Conservation (phyloP, 53 echinoderm and acorn worm genomes). For the Echinarachnius parma region DNA sequence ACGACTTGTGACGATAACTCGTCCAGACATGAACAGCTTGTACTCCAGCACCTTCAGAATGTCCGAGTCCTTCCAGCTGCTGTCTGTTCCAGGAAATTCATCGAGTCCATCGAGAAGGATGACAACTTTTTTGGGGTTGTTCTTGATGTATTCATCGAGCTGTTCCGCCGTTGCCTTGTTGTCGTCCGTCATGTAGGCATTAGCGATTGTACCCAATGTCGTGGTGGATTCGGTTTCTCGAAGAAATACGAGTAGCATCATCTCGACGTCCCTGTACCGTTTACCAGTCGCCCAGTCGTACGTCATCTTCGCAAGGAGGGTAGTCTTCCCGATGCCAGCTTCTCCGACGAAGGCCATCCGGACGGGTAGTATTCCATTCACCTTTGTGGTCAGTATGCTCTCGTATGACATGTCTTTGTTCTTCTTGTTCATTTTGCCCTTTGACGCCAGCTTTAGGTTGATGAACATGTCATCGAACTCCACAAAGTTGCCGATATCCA, state of each 20-base stretch:
- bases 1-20: constrained; percentile 19
- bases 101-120: constrained; percentile 10
- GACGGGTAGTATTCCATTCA: neutral
- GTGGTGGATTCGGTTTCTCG: neutral
- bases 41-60: neutral
- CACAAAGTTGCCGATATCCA: constrained; percentile 4
- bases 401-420: neutral
- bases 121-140: constrained; percentile 2
- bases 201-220: constrained; percentile 2
- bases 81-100: neutral
- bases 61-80: neutral
- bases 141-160: constrained; percentile 11
- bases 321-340: constrained; percentile 14
- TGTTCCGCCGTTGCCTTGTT: neutral
- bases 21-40: neutral
- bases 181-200: neutral
- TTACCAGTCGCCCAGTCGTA: constrained; percentile 14
- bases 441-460: constrained; percentile 5
- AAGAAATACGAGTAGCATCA: neutral
- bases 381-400: neutral
- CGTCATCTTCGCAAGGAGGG: constrained; percentile 12
- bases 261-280: neutral
- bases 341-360: constrained; percentile 1
- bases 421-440: too few species aligned
- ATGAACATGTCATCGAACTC: constrained; percentile 17